Percentiles rank a stretch among this genome's conserved stretches.
Evolutionary conservation across 1,140 invertebrate genomes (phyloP).

Genomic region (Olivierus martensii): DNA sequence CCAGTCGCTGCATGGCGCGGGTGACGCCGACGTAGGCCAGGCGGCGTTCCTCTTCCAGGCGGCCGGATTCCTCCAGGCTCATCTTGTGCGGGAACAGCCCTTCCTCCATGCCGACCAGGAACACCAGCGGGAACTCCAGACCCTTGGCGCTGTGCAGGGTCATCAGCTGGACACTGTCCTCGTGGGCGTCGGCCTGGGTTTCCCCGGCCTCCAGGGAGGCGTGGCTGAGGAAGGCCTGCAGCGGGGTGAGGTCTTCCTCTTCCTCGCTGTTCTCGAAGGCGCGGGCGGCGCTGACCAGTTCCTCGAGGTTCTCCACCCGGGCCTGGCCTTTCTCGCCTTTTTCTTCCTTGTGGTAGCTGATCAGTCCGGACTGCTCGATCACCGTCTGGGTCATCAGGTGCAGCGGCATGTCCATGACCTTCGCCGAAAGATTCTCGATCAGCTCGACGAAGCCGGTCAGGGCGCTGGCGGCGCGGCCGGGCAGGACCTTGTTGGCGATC

Average conservation of each 20-base stretch:
- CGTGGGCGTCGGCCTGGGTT: constrained; percentile 1
- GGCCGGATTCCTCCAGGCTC: not conserved
- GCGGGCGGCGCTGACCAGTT: constrained; percentile 10
- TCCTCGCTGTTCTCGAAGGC: constrained; percentile 1
- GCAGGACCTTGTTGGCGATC: not conserved
- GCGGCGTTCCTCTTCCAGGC: constrained; percentile 16
- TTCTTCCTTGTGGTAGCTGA: not conserved
- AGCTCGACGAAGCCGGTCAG: not conserved
- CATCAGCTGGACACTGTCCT: constrained; percentile 13
- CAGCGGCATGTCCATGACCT: not conserved
- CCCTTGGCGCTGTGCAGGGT: constrained; percentile 19
- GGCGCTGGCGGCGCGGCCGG: not conserved
- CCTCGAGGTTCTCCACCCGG: constrained; percentile 14
- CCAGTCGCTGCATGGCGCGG: constrained; percentile 11
- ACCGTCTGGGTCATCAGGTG: not conserved
- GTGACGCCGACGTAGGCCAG: constrained; percentile 15
- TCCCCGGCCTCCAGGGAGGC: not conserved
- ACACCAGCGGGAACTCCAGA: constrained; percentile 16
- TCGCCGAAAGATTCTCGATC: not conserved
- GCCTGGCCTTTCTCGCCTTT: not conserved
- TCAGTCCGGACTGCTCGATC: not conserved
- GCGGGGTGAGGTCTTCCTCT: too few relatives aligned
- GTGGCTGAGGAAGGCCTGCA: not conserved
- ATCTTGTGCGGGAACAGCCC: constrained; percentile 12
- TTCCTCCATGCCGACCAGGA: constrained; percentile 17